Conservation (phyloP, 1,140 invertebrate species). For the Drosophila pallidifrons region DNA sequence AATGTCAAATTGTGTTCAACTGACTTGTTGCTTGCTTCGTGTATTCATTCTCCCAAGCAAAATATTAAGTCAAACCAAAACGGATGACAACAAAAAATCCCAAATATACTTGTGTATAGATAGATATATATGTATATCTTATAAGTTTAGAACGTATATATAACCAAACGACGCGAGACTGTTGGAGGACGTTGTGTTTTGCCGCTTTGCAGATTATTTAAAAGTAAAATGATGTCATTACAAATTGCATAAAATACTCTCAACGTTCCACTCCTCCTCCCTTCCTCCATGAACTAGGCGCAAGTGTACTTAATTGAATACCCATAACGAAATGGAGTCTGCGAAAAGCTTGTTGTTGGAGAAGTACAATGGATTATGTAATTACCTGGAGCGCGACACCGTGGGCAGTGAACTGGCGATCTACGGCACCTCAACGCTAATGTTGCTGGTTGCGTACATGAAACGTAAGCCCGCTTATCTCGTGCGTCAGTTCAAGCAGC, state of each 20-base stretch:
- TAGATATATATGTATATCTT: slow-evolving; percentile 36
- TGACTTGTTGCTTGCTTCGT: slow-evolving; percentile 28
- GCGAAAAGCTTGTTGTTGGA: slow-evolving; percentile 53
- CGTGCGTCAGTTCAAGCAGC: slow-evolving; percentile 81
- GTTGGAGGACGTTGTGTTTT: slow-evolving; percentile 41
- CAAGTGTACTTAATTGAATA: slow-evolving; percentile 54
- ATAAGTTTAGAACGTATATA: slow-evolving; percentile 34
- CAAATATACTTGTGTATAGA: slow-evolving; percentile 47
- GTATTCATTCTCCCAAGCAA: slow-evolving; percentile 39
- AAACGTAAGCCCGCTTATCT: slow-evolving; percentile 80
- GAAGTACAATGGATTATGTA: slow-evolving; percentile 79
- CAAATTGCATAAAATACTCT: slow-evolving; percentile 56
- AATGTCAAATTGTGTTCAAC: slow-evolving; percentile 59
- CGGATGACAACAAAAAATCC: slow-evolving; percentile 52
- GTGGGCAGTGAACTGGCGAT: slow-evolving; percentile 70
- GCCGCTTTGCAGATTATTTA: slow-evolving; percentile 28
- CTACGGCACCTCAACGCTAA: slow-evolving; percentile 71
- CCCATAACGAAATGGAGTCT: slow-evolving; percentile 41
- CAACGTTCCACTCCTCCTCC: slow-evolving; percentile 34
- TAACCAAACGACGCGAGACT: slow-evolving; percentile 39
- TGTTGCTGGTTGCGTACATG: slow-evolving; percentile 74
- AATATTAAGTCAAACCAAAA: slow-evolving; percentile 53
- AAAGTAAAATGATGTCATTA: slow-evolving; percentile 67
- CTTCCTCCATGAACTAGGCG: slow-evolving; percentile 52
- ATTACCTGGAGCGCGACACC: slow-evolving; percentile 78